These are phyloP conservation scores for Lagorchestes hirsutus DNA, from an alignment of 2,797 vertebrate species.

Conservation along the genomic window DNA sequence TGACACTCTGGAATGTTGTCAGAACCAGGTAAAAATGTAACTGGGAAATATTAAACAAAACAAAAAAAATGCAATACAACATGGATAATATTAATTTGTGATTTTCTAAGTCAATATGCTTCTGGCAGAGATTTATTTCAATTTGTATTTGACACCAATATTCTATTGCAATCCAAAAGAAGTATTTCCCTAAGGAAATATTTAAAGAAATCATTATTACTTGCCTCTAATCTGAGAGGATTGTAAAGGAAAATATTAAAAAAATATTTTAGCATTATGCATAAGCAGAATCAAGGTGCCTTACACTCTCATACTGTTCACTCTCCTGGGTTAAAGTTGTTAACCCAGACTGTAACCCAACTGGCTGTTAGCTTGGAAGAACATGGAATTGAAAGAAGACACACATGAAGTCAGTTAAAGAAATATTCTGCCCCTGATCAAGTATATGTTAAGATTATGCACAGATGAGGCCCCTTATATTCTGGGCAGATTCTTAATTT, in stretches of 20 bases:
- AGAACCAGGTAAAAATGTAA: background rate
- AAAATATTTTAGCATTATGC: background rate
- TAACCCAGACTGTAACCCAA: background rate
- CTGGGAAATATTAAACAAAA: background rate
- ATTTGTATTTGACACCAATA: background rate
- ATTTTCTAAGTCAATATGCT: background rate
- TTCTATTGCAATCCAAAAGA: background rate
- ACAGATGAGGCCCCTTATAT: background rate
- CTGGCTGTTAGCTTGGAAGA: background rate
- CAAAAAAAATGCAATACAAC: background rate
- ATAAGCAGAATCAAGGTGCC: background rate
- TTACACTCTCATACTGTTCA: background rate
- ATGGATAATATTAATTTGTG: background rate
- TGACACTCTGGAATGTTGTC: background rate
- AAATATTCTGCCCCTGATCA: background rate
- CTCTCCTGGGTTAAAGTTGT: background rate
- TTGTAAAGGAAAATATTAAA: background rate
- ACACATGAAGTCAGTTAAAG: background rate
- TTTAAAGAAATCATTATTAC: background rate
- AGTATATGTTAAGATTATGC: background rate
- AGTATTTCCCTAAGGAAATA: background rate
- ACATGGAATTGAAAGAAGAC: background rate
- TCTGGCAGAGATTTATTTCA: background rate
- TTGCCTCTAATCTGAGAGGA: background rate
- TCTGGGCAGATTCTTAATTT: background rate